Base-by-base conservation (phyloP, 1,140 invertebrate species). In the Pseudomyrmex gracilis region DNA sequence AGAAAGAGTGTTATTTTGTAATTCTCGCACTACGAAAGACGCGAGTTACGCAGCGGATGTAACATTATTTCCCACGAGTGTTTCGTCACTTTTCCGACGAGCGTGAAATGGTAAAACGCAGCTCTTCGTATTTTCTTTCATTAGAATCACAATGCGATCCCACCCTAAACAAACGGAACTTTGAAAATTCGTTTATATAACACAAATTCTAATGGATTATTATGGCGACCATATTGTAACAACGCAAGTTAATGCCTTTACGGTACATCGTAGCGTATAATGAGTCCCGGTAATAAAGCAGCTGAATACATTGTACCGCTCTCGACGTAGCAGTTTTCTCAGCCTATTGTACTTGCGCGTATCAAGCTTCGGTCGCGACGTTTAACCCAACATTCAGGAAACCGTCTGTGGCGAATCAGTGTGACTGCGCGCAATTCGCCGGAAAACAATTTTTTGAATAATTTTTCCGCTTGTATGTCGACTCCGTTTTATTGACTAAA, bases 311-410 rank as follows among this genome's bases (percentile, higher is more conserved):
- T 60, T 51, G 43, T 64, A 66, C 67, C 57, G 70, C 73, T 71
- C 74, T 71, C 60, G 64, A 55, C 34, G 34, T 7, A 22, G 34
- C 53, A 68, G 15, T 82, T 70, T 78, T 88, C 83, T 80, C 86
- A 45, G 73, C 66, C 85, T 77, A 87, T 87, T 78, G 82, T 70
- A 9, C 24, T 51, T 12, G 20, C 20, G 20, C 20, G 20, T 49
- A 70, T 76, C 66, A 70, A 67, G 71, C 51, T 73, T 13, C 61
- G 73, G 51, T 83, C 77, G 78, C 51, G 24, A 63, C 68, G 80
- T 86, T 89, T 80, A 89, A 60, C 73, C 66, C 86, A 71, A 82
- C 87, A 84, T 86, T 89, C 70, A 82, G 78, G 80, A 73, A 84
- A 88, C 83, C 77, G 73, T 74, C 84, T 73, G 80, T 82, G 22